phyloP scores from a whole-genome alignment of 2,888 invertebrate species.

The Agriopis aurantiaria region DNA sequence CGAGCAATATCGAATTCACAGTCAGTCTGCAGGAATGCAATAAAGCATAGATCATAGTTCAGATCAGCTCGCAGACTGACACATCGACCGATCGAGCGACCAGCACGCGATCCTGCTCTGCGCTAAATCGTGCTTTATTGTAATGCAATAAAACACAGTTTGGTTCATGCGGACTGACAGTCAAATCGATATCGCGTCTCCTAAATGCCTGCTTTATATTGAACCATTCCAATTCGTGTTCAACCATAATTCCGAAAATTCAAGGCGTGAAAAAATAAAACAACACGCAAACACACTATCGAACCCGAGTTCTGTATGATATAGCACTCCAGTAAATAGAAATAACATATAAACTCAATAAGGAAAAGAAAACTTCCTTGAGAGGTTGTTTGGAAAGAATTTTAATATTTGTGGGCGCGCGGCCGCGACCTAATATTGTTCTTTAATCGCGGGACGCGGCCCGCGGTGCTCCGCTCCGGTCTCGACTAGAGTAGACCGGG shows the following conservation, averaged over 20 bases:
- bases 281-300: background rate
- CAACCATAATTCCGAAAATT: background rate
- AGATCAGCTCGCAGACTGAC: too few relatives aligned
- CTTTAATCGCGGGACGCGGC: background rate
- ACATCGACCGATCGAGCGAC: too few relatives aligned
- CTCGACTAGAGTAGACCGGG: background rate
- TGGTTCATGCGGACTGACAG: too few relatives aligned
- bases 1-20: too few relatives aligned
- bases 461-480: background rate
- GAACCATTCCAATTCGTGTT: too few relatives aligned
- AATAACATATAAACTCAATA: constrained; percentile 13
- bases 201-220: too few relatives aligned
- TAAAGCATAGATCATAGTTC: too few relatives aligned
- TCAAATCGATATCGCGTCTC: too few relatives aligned
- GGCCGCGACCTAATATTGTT: constrained; percentile 3
- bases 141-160: too few relatives aligned
- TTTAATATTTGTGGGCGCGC: constrained; percentile 8
- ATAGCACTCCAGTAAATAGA: constrained; percentile 8
- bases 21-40: too few relatives aligned
- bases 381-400: constrained; percentile 9
- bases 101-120: too few relatives aligned
- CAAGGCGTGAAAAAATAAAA: background rate
- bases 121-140: too few relatives aligned
- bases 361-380: constrained; percentile 15
- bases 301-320: background rate